Evolutionary conservation across 2,888 invertebrate genomes (phyloP).

Genomic region (Drosophila nr. perissopoda): DNA sequence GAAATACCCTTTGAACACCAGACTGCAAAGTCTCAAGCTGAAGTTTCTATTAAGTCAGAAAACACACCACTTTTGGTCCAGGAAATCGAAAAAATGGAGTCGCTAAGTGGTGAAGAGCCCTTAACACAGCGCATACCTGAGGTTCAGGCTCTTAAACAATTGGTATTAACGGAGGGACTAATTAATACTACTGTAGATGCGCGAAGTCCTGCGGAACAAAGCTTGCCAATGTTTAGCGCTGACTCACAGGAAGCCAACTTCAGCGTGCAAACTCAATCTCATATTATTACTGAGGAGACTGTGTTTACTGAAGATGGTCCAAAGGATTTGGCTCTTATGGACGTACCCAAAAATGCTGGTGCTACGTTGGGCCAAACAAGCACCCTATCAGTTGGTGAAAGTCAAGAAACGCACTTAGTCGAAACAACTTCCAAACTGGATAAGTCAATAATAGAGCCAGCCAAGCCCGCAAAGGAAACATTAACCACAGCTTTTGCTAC

Average conservation of each 20-base stretch:
- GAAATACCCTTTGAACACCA: constrained; percentile 83
- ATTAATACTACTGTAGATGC: constrained; percentile 87
- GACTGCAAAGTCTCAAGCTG: constrained; percentile 83
- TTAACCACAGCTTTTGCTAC: constrained; percentile 87
- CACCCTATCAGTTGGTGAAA: constrained; percentile 57
- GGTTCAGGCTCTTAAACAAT: constrained; percentile 82
- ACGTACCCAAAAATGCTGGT: constrained; percentile 36
- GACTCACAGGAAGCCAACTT: constrained; percentile 87
- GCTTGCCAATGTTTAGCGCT: constrained; percentile 82
- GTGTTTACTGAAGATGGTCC: constrained; percentile 53
- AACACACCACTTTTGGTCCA: constrained; percentile 82
- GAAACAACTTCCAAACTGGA: constrained; percentile 44
- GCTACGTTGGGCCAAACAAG: constrained; percentile 36
- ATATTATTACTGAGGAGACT: constrained; percentile 87
- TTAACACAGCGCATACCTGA: constrained; percentile 26
- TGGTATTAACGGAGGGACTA: constrained; percentile 86
- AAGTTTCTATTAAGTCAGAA: constrained; percentile 74
- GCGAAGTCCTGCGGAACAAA: constrained; percentile 88
- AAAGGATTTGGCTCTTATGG: constrained; percentile 8
- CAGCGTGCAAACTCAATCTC: constrained; percentile 87
- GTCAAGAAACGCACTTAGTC: constrained; percentile 41
- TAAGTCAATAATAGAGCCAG: constrained; percentile 86
- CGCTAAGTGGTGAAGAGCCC: constrained; percentile 34
- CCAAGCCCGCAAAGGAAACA: constrained; percentile 83
- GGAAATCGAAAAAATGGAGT: constrained; percentile 59